Conservation (phyloP, 2,888 invertebrate species). For the Tachina grossa region DNA sequence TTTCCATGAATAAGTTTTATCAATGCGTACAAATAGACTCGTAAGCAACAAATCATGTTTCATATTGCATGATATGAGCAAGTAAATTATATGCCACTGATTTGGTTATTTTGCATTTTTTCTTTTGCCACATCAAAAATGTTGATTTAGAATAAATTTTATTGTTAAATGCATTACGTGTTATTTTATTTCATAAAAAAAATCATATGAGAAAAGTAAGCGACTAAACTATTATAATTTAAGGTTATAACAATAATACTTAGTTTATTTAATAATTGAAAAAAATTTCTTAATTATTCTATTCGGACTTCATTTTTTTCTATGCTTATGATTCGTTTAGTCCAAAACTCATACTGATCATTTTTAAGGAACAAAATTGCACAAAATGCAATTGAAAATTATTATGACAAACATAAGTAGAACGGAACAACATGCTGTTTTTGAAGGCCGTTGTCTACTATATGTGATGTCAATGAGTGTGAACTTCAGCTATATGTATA, state of each 20-base stretch:
- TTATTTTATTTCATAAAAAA: background rate
- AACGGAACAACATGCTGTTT: too few relatives aligned
- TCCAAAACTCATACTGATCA: too few relatives aligned
- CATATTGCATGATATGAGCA: slow-evolving; percentile 39
- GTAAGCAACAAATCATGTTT: slow-evolving; percentile 39
- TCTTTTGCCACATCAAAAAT: background rate
- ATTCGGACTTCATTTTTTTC: too few relatives aligned
- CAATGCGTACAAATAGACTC: slow-evolving; percentile 24
- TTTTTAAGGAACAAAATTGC: too few relatives aligned
- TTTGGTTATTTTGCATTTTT: background rate
- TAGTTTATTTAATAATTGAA: too few relatives aligned
- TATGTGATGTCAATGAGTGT: too few relatives aligned
- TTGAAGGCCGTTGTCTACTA: too few relatives aligned
- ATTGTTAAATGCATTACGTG: slow-evolving; percentile 34
- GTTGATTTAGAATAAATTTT: slow-evolving; percentile 23
- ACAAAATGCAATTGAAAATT: too few relatives aligned
- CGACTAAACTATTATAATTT: background rate
- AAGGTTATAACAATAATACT: background rate
- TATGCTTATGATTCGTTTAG: too few relatives aligned
- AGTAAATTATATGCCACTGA: slow-evolving; percentile 22
- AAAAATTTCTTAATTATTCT: too few relatives aligned
- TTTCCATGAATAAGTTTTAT: slow-evolving; percentile 37
- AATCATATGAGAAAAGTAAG: background rate
- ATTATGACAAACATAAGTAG: too few relatives aligned
- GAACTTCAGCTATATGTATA: too few relatives aligned